phyloP scores from a whole-genome alignment of 2,888 invertebrate species.

The Diabrotica balteata region DNA sequence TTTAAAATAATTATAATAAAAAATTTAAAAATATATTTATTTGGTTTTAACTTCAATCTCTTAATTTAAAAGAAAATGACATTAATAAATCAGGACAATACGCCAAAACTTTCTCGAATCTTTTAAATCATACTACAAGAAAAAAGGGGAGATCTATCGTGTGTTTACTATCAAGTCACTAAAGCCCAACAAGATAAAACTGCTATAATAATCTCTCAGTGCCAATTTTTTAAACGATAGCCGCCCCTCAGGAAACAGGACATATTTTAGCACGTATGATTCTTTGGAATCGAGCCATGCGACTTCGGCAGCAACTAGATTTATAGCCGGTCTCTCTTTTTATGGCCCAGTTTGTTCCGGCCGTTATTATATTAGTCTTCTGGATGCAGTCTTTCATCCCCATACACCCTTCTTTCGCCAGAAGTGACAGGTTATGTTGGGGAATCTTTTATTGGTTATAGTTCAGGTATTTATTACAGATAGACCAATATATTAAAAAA shows the following conservation, averaged over 20 bases:
- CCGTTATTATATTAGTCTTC: constrained; percentile 71
- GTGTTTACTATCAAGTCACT: constrained; percentile 20
- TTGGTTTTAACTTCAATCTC: too few species aligned
- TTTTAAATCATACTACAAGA: neutral
- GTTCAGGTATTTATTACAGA: constrained; percentile 19
- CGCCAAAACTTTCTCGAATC: too few species aligned
- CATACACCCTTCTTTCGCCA: constrained; percentile 39
- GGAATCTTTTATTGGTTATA: constrained; percentile 30
- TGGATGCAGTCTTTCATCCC: constrained; percentile 59
- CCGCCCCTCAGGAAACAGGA: constrained; percentile 46
- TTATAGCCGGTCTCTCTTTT: constrained; percentile 70
- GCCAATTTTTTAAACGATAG: constrained; percentile 28
- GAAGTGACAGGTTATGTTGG: constrained; percentile 49
- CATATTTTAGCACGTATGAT: constrained; percentile 58
- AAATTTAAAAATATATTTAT: too few species aligned
- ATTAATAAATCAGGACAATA: neutral
- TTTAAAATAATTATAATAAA: too few species aligned
- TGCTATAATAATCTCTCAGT: constrained; percentile 26
- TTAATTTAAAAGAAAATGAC: neutral
- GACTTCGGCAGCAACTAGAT: constrained; percentile 60
- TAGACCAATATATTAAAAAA: neutral
- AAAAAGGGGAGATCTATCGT: constrained; percentile 6
- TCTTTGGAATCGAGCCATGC: constrained; percentile 41
- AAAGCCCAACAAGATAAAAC: constrained; percentile 20
- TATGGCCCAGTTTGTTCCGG: constrained; percentile 72